Conservation (phyloP, 2,888 invertebrate species). For the Cyclophora punctaria region DNA sequence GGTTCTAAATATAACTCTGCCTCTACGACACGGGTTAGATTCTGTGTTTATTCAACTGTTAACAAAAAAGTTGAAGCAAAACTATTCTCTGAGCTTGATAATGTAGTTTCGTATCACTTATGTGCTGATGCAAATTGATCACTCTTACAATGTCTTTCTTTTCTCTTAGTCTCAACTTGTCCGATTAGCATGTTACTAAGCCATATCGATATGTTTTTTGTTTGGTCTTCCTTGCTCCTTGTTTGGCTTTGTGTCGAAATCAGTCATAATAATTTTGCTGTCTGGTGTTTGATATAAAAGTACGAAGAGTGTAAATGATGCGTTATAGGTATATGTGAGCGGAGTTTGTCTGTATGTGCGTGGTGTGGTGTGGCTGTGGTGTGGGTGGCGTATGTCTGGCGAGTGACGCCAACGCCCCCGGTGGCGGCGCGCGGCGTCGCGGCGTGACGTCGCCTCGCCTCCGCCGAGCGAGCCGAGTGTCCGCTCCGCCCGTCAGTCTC, state of each 20-base stretch:
- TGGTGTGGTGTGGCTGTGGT: constrained; percentile 12
- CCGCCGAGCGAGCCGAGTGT: constrained; percentile 13
- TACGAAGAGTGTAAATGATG: not conserved
- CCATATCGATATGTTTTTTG: constrained; percentile 2
- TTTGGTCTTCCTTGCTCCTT: constrained; percentile 20
- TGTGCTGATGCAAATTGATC: no score
- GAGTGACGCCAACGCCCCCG: constrained; percentile 57
- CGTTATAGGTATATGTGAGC: not conserved
- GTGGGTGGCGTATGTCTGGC: constrained; percentile 32
- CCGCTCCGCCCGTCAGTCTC: constrained; percentile 49
- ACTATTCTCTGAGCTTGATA: no score
- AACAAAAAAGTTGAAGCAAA: no score
- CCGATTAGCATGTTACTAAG: no score
- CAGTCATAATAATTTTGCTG: constrained; percentile 15
- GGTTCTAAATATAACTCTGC: constrained; percentile 40
- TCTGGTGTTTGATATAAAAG: not conserved
- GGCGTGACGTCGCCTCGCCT: constrained; percentile 28
- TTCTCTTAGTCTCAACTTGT: no score
- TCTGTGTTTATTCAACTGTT: no score
- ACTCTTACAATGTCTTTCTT: no score
- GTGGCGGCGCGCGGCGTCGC: constrained; percentile 25
- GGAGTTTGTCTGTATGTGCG: constrained; percentile 19
- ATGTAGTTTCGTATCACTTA: no score
- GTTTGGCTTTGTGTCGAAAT: constrained; percentile 41
- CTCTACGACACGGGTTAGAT: constrained; percentile 17